These are phyloP conservation scores for Scartelaos histophorus DNA, from an alignment of 2,113 vertebrate genomes.

Conservation along the genomic window DNA sequence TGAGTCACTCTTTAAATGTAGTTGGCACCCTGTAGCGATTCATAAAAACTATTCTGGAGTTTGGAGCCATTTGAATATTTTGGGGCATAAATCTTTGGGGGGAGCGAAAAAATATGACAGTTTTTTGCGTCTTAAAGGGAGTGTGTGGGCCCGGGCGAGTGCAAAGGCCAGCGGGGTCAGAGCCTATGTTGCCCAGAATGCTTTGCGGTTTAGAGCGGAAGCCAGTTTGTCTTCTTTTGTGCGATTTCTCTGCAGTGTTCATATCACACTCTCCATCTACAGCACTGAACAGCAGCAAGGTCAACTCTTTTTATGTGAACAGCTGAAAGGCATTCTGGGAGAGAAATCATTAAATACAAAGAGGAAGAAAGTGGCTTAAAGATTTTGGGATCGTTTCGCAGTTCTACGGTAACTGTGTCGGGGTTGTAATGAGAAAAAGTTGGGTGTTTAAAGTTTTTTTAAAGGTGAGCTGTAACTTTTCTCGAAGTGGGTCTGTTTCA, in stretches of 20 bases:
- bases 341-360: slow-evolving; percentile 2
- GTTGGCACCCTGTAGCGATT: too few relatives aligned
- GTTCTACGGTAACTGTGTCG: background rate
- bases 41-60: too few relatives aligned
- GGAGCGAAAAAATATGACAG: too few relatives aligned
- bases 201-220: slow-evolving; percentile 33
- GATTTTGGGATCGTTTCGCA: background rate
- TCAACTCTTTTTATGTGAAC: slow-evolving; percentile 25
- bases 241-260: slow-evolving; percentile 6
- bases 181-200: slow-evolving; percentile 10
- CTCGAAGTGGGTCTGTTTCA: too few relatives aligned
- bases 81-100: too few relatives aligned
- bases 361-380: background rate
- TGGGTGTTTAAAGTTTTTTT: background rate
- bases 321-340: slow-evolving; percentile 29
- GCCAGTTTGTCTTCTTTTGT: slow-evolving; percentile 17
- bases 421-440: background rate
- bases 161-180: background rate
- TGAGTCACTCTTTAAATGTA: too few relatives aligned
- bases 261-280: slow-evolving; percentile 7
- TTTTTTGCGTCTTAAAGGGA: background rate
- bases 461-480: too few relatives aligned
- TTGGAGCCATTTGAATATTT: too few relatives aligned
- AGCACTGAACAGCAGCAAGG: slow-evolving; percentile 28
- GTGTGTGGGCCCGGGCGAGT: background rate